Percentiles rank a stretch among this genome's conserved stretches.
Evolutionary conservation across 1,140 invertebrate species (phyloP).

Genomic region (Anastatus disparis): DNA sequence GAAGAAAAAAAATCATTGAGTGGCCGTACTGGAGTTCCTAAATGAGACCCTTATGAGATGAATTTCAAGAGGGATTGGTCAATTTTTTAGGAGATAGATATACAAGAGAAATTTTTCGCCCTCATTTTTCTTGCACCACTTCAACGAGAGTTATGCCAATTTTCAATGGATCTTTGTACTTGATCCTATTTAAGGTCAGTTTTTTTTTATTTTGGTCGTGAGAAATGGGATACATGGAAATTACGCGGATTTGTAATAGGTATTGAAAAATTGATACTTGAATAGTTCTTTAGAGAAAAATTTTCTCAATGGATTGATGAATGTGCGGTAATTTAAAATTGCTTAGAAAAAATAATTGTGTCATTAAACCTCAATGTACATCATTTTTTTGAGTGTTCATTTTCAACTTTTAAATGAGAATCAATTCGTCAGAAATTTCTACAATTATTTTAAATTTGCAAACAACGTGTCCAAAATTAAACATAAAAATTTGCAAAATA

Average conservation of each 20-base stretch:
- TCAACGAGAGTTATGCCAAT: slow-evolving; percentile 13
- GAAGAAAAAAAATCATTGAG: slow-evolving; percentile 6
- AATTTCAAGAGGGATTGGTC: background rate
- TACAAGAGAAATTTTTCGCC: background rate
- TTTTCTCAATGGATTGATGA: background rate
- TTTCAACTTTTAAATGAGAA: too few relatives aligned
- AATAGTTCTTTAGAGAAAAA: background rate
- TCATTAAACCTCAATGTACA: too few relatives aligned
- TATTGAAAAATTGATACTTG: background rate
- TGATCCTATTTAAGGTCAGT: background rate
- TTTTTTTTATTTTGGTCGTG: background rate
- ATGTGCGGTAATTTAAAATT: too few relatives aligned
- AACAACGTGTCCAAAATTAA: too few relatives aligned
- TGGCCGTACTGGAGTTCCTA: background rate
- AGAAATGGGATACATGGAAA: background rate
- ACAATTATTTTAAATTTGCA: too few relatives aligned
- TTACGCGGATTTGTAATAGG: background rate
- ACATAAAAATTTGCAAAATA: too few relatives aligned
- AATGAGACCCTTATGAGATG: background rate
- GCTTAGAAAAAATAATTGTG: too few relatives aligned
- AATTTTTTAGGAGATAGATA: slow-evolving; percentile 1
- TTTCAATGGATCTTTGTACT: background rate
- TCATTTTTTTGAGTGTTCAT: too few relatives aligned
- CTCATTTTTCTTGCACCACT: slow-evolving; percentile 9
- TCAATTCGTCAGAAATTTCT: too few relatives aligned